phyloP scores from a whole-genome alignment of 2,113 vertebrate species.

The Puntigrus tetrazona region DNA sequence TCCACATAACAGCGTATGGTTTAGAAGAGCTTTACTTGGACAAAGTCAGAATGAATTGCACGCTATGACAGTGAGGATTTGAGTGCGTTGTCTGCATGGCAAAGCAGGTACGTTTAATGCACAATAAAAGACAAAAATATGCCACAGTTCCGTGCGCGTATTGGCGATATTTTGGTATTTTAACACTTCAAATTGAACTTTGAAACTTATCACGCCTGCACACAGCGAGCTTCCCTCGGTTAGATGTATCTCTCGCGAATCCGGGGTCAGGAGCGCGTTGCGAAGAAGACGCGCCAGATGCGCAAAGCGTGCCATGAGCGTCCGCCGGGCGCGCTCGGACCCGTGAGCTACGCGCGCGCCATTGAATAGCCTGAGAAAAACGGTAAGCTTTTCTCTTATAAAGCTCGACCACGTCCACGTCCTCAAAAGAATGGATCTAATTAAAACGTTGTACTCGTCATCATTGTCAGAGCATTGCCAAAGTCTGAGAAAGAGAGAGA shows the following conservation, averaged over 20 bases:
- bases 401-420: conserved; percentile 93
- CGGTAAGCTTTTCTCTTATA: conserved; percentile 78
- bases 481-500: conserved; percentile 73
- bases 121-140: neutral
- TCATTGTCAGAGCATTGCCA: conserved; percentile 78
- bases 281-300: conserved; percentile 27
- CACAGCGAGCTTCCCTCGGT: neutral
- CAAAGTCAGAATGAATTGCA: neutral
- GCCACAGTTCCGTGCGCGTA: neutral
- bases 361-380: conserved; percentile 62
- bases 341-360: neutral
- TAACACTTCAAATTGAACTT: neutral
- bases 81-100: neutral
- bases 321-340: neutral
- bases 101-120: too few relatives aligned
- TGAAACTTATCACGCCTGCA: neutral
- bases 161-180: too few relatives aligned
- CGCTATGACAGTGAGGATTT: neutral
- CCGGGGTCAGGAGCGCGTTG: neutral
- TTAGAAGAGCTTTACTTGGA: neutral
- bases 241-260: neutral
- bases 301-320: conserved; percentile 23
- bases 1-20: neutral
- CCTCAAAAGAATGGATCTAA: conserved; percentile 99
- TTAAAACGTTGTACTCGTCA: conserved; percentile 89